Evolutionary conservation across 2,888 invertebrate genomes (phyloP), one percentile per base, ranked within the genome.

Genomic region (Omphaloscelis lunosa): DNA sequence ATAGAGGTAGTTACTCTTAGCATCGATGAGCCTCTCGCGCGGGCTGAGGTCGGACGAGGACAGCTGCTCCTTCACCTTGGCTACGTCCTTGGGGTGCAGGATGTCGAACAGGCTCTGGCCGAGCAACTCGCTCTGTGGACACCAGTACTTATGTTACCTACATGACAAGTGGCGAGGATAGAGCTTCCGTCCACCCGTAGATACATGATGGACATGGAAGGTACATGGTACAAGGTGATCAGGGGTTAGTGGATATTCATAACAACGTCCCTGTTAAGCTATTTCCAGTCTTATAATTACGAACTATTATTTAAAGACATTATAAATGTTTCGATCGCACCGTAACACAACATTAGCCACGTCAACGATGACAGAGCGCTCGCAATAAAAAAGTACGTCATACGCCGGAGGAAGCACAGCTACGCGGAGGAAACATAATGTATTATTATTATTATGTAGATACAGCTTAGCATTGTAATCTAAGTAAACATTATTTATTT

Each of bases 51-150:
- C 99, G 0, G 99, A 98, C 0, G 99, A 98, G 0, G 99, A 98
- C 9, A 99, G 97, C 94, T 99, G 99, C 92, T 99, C 99, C 93
- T 99, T 99, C 9, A 99, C 99, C 95, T 99, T 99, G 77, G 98
- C 98, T 58, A 99, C 98, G 94, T 99, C 99, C 93, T 99, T 99
- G 0, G 99, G 99, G 93, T 99, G 99, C 65, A 99, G 96, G 84
- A 99, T 98, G 94, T 99, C 99, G 93, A 99, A 99, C 97, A 99
- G 97, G 93, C 99, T 99, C 95, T 99, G 99, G 0, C 99, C 99
- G 79, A 99, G 93, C 71, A 99, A 96, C 92, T 99, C 99, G 75
- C 98, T 97, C 98, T 98, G 96, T 39, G 80, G 61, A 87, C 69
- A 86, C 81, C 34, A 63, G 7, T 15, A 29, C 41, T 12, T 8